phyloP scores from a whole-genome alignment of 2,888 invertebrate genomes.

The Erebia epiphron region DNA sequence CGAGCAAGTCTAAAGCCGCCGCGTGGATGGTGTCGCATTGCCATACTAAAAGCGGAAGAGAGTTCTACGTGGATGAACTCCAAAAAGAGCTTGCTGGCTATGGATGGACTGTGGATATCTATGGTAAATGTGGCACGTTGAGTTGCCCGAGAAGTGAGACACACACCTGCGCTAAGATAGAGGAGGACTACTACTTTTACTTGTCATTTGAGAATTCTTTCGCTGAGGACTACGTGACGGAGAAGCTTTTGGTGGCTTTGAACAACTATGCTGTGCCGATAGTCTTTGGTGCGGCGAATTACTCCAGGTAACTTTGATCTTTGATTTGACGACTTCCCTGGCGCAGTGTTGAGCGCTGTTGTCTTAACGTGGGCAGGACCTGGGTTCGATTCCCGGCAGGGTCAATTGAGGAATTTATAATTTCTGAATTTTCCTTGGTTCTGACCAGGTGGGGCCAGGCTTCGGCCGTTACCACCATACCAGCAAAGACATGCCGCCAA shows the following conservation, averaged over 20 bases:
- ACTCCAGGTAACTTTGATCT: constrained; percentile 66
- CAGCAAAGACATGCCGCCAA: no score
- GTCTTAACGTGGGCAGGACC: no score
- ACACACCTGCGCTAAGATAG: constrained; percentile 45
- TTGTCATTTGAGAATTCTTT: constrained; percentile 52
- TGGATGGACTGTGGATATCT: constrained; percentile 44
- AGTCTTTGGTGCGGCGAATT: constrained; percentile 85
- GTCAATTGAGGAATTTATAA: no score
- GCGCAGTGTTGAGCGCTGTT: no score
- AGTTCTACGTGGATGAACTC: constrained; percentile 38
- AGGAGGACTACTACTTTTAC: constrained; percentile 60
- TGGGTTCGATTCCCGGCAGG: no score
- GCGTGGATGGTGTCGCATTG: constrained; percentile 53
- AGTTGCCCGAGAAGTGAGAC: constrained; percentile 37
- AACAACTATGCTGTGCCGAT: constrained; percentile 84
- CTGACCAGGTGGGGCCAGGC: no score
- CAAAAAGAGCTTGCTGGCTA: constrained; percentile 36
- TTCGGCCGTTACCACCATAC: no score
- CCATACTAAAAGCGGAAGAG: constrained; percentile 43
- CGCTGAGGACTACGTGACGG: constrained; percentile 57
- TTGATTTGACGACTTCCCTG: no score
- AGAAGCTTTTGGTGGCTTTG: constrained; percentile 59
- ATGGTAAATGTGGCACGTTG: constrained; percentile 44
- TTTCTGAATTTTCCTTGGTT: no score
- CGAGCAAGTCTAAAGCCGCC: constrained; percentile 46